Conservation (phyloP, 2,888 invertebrate species). For the Leptopterna dolabrata region DNA sequence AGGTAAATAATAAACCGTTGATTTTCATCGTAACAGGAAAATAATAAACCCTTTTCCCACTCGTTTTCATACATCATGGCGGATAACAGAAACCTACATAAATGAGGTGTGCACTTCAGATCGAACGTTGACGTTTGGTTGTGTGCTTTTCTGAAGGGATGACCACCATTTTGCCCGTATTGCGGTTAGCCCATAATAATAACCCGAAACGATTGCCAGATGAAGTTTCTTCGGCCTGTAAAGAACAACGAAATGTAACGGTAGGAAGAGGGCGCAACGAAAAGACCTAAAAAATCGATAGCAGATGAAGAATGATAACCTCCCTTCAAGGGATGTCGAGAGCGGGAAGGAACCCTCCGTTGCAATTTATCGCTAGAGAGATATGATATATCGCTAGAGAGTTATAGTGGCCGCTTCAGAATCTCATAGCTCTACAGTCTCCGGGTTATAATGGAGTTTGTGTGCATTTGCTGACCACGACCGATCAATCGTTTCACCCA, state of each 20-base stretch:
- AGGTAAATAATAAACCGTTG: too few species aligned
- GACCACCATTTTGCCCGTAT: neutral
- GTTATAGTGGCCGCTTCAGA: neutral
- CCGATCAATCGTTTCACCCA: neutral
- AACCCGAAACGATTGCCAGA: conserved; percentile 27
- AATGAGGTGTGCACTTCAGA: too few species aligned
- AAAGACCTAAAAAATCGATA: neutral
- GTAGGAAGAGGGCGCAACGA: neutral
- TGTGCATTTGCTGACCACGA: conserved; percentile 35
- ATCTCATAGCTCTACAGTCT: neutral
- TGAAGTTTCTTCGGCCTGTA: neutral
- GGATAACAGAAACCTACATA: too few species aligned
- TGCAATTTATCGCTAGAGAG: neutral
- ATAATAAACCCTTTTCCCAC: too few species aligned
- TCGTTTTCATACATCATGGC: too few species aligned
- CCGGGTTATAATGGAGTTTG: conserved; percentile 31
- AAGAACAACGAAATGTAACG: neutral
- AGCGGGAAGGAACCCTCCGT: neutral
- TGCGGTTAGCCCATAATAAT: conserved; percentile 19
- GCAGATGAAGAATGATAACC: conserved; percentile 26
- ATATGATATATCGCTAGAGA: neutral
- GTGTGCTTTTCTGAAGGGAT: neutral
- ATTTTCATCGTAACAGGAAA: too few species aligned
- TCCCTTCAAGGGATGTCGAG: neutral
- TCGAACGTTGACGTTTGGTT: too few species aligned